Percentiles rank a stretch among this genome's conserved stretches.
These are phyloP conservation scores for Eurystomus gularis DNA, from an alignment of 2,113 vertebrate species.

Conservation along the genomic window DNA sequence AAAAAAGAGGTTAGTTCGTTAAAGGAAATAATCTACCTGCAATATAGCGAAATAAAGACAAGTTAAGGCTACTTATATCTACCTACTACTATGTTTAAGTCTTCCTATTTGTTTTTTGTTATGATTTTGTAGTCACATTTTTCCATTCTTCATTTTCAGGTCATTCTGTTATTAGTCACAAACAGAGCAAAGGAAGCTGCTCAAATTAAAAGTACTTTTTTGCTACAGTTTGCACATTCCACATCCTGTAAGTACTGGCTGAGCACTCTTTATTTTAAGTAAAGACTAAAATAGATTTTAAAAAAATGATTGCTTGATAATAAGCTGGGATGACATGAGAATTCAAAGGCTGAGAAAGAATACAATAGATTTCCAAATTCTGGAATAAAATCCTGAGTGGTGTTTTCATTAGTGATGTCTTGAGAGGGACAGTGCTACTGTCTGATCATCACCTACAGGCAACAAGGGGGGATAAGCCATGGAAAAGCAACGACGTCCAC, in stretches of 20 bases:
- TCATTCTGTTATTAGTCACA: neutral
- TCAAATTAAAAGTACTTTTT: neutral
- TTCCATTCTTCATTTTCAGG: neutral
- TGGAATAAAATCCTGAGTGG: neutral
- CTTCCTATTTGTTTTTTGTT: neutral
- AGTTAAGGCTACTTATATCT: neutral
- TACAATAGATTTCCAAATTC: neutral
- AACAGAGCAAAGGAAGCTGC: neutral
- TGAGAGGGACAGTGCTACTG: neutral
- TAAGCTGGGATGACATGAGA: neutral
- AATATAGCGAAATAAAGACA: neutral
- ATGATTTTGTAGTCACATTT: neutral
- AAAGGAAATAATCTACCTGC: neutral
- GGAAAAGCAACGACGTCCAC: neutral
- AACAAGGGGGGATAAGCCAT: neutral
- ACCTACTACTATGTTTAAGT: neutral
- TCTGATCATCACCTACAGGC: neutral
- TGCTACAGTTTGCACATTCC: neutral
- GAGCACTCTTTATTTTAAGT: neutral
- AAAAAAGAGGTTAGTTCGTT: neutral
- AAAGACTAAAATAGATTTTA: neutral
- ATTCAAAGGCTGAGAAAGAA: neutral
- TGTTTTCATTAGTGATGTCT: neutral
- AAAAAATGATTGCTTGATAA: no score
- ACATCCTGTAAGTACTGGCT: neutral